Evolutionary conservation across 2,888 invertebrate genomes (phyloP).

Genomic region (Conistra vaccinii): DNA sequence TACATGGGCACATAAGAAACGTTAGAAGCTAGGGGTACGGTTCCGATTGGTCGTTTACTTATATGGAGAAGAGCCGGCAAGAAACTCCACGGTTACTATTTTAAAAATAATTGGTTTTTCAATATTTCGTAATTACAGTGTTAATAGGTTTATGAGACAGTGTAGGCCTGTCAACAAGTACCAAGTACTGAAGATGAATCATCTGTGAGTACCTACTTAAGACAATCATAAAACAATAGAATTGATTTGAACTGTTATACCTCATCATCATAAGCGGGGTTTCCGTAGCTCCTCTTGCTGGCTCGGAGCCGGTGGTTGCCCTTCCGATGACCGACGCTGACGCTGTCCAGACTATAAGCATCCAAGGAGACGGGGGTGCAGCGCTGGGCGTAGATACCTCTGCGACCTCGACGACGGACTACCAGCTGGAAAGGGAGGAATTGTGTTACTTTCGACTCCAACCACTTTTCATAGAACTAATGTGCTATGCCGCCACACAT

Average conservation of each 20-base stretch:
- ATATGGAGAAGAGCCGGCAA: neutral
- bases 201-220: neutral
- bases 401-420: conserved; percentile 95
- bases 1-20: neutral
- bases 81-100: neutral
- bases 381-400: conserved; percentile 95
- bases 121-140: too few species aligned
- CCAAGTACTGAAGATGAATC: neutral
- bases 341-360: conserved; percentile 97
- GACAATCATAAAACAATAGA: neutral
- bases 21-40: neutral
- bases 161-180: neutral
- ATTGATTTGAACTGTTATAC: conserved; percentile 80
- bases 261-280: conserved; percentile 97
- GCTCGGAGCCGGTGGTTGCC: conserved; percentile 92
- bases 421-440: conserved; percentile 91
- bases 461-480: too few species aligned
- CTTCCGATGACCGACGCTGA: conserved; percentile 95
- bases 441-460: too few species aligned
- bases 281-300: conserved; percentile 97
- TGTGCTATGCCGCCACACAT: too few species aligned
- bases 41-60: neutral
- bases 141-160: neutral
- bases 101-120: neutral
- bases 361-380: conserved; percentile 97